Percentiles rank a stretch among this genome's conserved stretches.
Evolutionary conservation across 2,888 invertebrate genomes (phyloP).

Genomic region (Trachelus stipa): DNA sequence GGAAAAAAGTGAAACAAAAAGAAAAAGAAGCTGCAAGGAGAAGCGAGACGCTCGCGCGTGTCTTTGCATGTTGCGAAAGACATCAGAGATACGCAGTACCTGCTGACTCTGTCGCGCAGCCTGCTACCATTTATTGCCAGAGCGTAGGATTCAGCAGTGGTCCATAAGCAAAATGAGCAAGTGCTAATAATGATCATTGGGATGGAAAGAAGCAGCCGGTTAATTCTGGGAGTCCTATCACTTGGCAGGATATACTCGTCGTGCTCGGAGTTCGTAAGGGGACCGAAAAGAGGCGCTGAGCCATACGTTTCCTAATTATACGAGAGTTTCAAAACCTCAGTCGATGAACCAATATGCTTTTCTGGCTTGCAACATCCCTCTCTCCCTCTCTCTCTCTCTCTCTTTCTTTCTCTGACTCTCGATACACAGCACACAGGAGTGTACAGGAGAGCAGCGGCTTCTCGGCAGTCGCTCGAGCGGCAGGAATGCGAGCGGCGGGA

Average conservation of each 20-base stretch:
- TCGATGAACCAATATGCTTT: constrained; percentile 65
- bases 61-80: background rate
- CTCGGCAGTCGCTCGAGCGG: constrained; percentile 38
- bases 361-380: constrained; percentile 56
- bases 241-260: background rate
- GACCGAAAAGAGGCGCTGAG: constrained; percentile 2
- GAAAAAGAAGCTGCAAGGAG: background rate
- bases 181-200: background rate
- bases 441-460: constrained; percentile 27
- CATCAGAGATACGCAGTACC: background rate
- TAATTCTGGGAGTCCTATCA: background rate
- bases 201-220: background rate
- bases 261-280: background rate
- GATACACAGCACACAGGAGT: constrained; percentile 4
- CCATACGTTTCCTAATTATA: constrained; percentile 60
- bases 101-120: background rate
- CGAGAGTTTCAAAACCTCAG: constrained; percentile 61
- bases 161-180: background rate
- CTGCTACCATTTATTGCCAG: background rate
- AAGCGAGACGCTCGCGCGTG: background rate
- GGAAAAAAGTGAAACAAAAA: background rate
- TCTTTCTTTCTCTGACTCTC: constrained; percentile 23
- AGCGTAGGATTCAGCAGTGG: background rate
- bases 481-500: constrained; percentile 61
- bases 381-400: constrained; percentile 21